phyloP scores from a whole-genome alignment of 2,797 vertebrate genomes.

The Peromyscus aztecus region DNA sequence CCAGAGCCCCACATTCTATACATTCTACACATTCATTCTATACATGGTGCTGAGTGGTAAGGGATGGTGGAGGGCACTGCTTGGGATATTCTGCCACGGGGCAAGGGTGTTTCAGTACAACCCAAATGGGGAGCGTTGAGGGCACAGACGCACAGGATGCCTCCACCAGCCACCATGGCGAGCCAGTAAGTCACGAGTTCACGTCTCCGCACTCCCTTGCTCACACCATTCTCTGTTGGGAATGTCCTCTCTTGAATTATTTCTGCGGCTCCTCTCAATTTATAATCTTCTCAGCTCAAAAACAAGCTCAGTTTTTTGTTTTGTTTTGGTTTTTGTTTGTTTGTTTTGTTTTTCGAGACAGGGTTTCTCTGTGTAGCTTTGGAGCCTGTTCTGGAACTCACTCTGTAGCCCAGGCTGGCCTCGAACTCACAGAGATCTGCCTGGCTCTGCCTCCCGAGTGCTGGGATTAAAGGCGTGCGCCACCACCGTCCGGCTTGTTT shows the following conservation, averaged over 20 bases:
- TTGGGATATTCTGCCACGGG: neutral
- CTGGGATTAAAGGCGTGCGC: too few species aligned
- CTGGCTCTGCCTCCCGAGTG: too few species aligned
- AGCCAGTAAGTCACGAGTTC: neutral
- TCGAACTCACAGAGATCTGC: too few species aligned
- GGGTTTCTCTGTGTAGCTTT: too few species aligned
- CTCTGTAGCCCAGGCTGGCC: too few species aligned
- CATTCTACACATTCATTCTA: too few species aligned
- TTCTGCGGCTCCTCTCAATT: neutral
- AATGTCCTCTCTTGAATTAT: neutral
- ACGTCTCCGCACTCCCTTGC: neutral
- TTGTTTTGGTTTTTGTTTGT: too few species aligned
- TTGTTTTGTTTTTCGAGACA: too few species aligned
- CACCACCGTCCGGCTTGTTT: too few species aligned
- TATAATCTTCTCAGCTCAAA: conserved; percentile 15
- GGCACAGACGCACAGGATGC: neutral
- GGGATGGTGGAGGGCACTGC: neutral
- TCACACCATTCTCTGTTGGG: neutral
- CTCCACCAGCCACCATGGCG: fast-evolving
- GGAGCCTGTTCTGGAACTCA: too few species aligned
- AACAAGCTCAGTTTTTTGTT: neutral
- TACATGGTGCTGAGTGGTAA: neutral
- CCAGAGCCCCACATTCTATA: neutral
- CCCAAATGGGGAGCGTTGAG: neutral
- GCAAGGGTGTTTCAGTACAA: neutral